A percentile compares a stretch with the other conserved stretches of the same genome.
phyloP scores from a whole-genome alignment of 1,140 invertebrate genomes.

The Arion vulgaris region DNA sequence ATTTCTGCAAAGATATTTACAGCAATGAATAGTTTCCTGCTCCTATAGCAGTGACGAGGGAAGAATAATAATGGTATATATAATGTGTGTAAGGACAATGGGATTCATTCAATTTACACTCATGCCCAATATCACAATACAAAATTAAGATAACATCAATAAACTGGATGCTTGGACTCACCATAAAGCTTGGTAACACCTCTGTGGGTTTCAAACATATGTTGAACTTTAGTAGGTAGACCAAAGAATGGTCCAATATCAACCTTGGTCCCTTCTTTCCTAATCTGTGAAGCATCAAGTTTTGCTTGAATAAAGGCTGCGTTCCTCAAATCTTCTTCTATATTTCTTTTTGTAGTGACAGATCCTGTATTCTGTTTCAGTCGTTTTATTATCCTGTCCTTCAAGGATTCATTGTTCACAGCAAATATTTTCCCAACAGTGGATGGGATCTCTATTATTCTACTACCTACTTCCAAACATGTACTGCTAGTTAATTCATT shows the following conservation, averaged over 20 bases:
- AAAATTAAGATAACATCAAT: too few species aligned
- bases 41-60: too few species aligned
- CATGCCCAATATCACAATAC: too few species aligned
- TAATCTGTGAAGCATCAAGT: constrained; percentile 52
- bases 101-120: too few species aligned
- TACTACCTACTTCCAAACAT: background rate
- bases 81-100: too few species aligned
- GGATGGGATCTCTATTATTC: too few species aligned
- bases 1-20: too few species aligned
- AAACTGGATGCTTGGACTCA: constrained; percentile 37
- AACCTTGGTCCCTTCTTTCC: constrained; percentile 41
- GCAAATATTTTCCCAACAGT: background rate
- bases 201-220: constrained; percentile 79
- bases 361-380: constrained; percentile 56
- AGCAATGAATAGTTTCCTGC: too few species aligned
- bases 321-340: constrained; percentile 48
- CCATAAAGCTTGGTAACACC: constrained; percentile 76
- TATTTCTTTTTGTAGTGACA: constrained; percentile 37
- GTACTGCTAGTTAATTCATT: background rate
- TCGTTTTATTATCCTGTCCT: constrained; percentile 58
- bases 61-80: too few species aligned
- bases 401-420: constrained; percentile 38
- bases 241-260: constrained; percentile 79
- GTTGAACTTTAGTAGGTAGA: constrained; percentile 78
- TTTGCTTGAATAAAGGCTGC: constrained; percentile 44